phyloP scores from a whole-genome alignment of 2,797 vertebrate species.

The Gymnodraco acuticeps region DNA sequence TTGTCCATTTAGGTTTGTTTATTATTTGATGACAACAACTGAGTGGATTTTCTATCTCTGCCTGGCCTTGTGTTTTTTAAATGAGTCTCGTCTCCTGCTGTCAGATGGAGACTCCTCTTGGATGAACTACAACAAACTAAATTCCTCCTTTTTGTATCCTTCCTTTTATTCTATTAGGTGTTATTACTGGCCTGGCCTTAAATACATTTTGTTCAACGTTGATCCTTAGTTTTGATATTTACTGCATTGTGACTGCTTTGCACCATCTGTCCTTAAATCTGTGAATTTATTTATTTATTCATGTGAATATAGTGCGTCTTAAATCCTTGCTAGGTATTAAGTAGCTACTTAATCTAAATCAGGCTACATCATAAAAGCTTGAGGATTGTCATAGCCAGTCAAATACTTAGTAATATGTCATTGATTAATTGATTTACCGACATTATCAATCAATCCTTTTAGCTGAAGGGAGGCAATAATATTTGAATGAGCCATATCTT shows the following conservation, averaged over 20 bases:
- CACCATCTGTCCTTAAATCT: neutral
- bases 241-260: neutral
- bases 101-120: slow-evolving; percentile 61
- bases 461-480: too few species aligned
- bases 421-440: too few species aligned
- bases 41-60: neutral
- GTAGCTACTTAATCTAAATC: neutral
- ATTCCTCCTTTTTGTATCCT: neutral
- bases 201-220: neutral
- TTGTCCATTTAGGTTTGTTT: slow-evolving; percentile 43
- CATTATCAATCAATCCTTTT: too few species aligned
- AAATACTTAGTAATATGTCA: too few species aligned
- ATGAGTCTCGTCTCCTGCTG: slow-evolving; percentile 62
- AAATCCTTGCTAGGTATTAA: neutral
- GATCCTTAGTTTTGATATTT: neutral
- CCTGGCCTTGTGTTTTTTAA: slow-evolving; percentile 68
- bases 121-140: neutral
- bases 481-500: too few species aligned
- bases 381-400: neutral
- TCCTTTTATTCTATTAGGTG: neutral
- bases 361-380: neutral
- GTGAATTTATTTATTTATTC: neutral
- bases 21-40: slow-evolving; percentile 52
- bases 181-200: neutral
- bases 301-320: too few species aligned